These are phyloP conservation scores for Idaea aversata DNA, from an alignment of 2,888 invertebrate species.

Conservation along the genomic window DNA sequence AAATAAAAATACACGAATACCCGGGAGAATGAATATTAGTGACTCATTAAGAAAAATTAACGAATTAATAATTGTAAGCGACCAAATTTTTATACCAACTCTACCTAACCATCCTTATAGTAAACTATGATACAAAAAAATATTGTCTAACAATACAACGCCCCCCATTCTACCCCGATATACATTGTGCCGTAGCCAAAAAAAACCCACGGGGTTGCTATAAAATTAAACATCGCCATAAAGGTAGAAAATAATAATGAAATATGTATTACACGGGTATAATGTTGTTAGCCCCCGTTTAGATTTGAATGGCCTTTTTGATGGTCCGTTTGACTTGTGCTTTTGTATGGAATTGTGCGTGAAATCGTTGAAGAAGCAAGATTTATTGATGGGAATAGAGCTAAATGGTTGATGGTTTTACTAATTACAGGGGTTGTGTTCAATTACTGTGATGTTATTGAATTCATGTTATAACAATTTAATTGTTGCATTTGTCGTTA, in stretches of 20 bases:
- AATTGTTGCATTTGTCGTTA: too few relatives aligned
- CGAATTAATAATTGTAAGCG: too few relatives aligned
- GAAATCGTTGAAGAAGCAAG: conserved; percentile 70
- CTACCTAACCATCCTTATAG: conserved; percentile 41
- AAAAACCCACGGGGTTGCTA: conserved; percentile 67
- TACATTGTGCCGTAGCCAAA: conserved; percentile 52
- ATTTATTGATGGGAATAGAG: conserved; percentile 56
- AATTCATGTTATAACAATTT: conserved; percentile 3
- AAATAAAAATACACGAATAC: neutral
- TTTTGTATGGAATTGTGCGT: conserved; percentile 70
- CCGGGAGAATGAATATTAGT: too few relatives aligned
- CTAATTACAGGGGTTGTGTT: conserved; percentile 58
- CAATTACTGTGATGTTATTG: neutral
- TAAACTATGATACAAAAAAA: conserved; percentile 54
- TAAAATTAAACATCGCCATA: conserved; percentile 76
- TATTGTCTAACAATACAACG: conserved; percentile 76
- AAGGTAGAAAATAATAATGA: conserved; percentile 76
- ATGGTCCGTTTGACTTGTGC: conserved; percentile 71
- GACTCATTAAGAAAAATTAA: neutral
- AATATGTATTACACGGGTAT: conserved; percentile 80
- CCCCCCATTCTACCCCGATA: conserved; percentile 64
- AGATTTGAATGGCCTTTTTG: conserved; percentile 62
- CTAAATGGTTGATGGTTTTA: conserved; percentile 49
- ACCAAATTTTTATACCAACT: conserved; percentile 33
- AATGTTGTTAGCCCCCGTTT: conserved; percentile 77